phyloP scores from a whole-genome alignment of 2,888 invertebrate genomes.

The Cylindroiulus punctatus region DNA sequence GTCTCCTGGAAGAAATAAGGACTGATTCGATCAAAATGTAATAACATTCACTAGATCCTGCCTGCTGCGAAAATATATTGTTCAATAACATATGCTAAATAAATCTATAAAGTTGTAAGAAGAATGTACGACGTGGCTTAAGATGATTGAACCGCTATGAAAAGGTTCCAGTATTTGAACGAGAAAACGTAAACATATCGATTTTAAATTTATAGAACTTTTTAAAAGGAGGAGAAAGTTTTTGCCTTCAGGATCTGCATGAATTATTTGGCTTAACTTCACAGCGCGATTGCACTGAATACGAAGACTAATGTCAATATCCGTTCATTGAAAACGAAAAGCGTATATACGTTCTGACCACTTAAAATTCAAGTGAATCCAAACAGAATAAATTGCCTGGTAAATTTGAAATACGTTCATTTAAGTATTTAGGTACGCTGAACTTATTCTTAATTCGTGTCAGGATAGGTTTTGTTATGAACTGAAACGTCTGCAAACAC shows the following conservation, averaged over 20 bases:
- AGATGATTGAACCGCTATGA: slow-evolving; percentile 14
- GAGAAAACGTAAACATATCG: slow-evolving; percentile 37
- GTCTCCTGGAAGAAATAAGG: slow-evolving; percentile 43
- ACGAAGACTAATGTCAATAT: no score
- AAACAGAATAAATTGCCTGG: no score
- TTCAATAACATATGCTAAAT: slow-evolving; percentile 45
- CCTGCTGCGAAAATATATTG: slow-evolving; percentile 45
- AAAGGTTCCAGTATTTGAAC: slow-evolving; percentile 33
- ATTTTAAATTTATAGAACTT: slow-evolving; percentile 35
- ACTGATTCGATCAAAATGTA: slow-evolving; percentile 47
- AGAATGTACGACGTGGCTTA: slow-evolving; percentile 45
- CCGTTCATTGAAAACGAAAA: no score
- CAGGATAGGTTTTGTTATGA: no score
- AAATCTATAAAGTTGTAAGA: slow-evolving; percentile 45
- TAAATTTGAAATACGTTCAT: no score
- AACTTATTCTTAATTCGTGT: no score
- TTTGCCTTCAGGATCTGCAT: background rate
- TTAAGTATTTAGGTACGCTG: no score
- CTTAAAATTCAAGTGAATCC: no score
- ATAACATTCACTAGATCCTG: slow-evolving; percentile 39
- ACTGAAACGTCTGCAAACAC: no score
- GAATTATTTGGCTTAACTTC: background rate
- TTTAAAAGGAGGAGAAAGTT: background rate
- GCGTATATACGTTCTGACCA: no score
- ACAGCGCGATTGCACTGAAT: background rate